Conservation (phyloP, 2,113 vertebrate genomes). For the Corynorhinus townsendii region DNA sequence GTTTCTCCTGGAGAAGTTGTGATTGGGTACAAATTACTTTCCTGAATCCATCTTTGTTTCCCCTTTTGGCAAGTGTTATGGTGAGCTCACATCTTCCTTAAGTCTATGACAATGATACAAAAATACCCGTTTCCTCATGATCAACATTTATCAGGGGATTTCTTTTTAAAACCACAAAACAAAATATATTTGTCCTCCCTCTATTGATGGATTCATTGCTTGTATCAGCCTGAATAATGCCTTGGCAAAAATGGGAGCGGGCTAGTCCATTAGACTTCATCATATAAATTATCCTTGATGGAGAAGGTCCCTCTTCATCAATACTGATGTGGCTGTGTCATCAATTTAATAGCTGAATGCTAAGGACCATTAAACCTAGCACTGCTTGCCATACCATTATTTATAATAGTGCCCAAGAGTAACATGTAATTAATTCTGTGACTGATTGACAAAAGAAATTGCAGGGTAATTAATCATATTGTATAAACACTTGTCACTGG, state of each 20-base stretch:
- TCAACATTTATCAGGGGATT: background rate
- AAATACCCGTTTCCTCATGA: conserved; percentile 1
- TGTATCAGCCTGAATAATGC: conserved; percentile 41
- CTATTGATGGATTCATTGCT: conserved; percentile 50
- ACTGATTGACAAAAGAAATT: conserved; percentile 69
- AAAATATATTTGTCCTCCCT: background rate
- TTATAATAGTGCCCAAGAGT: conserved; percentile 52
- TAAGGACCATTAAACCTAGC: conserved; percentile 60
- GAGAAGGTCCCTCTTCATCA: conserved; percentile 12
- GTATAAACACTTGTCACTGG: conserved; percentile 45
- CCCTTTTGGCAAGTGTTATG: background rate
- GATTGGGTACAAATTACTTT: background rate
- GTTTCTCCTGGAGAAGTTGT: background rate
- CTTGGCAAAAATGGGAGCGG: background rate
- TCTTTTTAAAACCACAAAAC: background rate
- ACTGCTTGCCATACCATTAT: conserved; percentile 53
- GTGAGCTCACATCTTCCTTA: background rate
- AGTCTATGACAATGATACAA: background rate
- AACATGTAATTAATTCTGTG: conserved; percentile 51
- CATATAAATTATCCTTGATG: conserved; percentile 45
- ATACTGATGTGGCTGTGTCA: conserved; percentile 26
- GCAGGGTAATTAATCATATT: conserved; percentile 57
- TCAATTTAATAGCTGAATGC: conserved; percentile 51
- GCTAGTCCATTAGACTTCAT: background rate
- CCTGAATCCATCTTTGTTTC: background rate